phyloP scores from a whole-genome alignment of 2,888 invertebrate genomes.

The Diploptera punctata region DNA sequence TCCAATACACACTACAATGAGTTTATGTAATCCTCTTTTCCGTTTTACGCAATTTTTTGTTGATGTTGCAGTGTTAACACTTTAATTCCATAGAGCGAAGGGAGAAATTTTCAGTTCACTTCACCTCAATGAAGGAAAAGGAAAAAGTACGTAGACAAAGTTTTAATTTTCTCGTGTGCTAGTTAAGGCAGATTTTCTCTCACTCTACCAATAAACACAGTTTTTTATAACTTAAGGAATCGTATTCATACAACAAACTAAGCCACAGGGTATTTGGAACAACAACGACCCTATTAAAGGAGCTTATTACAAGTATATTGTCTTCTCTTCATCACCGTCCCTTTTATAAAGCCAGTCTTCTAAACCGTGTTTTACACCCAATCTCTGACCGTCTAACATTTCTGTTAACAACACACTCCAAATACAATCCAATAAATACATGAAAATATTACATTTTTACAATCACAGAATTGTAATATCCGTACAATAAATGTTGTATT shows the following conservation, averaged over 20 bases:
- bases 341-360: not conserved
- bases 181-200: conserved; percentile 17
- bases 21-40: conserved; percentile 28
- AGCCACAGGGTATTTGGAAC: conserved; percentile 18
- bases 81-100: conserved; percentile 3
- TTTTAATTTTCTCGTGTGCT: conserved; percentile 30
- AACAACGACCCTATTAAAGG: conserved; percentile 27
- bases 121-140: conserved; percentile 28
- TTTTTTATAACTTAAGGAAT: conserved; percentile 1
- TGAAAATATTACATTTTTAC: too few species aligned
- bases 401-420: too few species aligned
- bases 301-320: conserved; percentile 28
- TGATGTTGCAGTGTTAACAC: conserved; percentile 6
- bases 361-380: conserved; percentile 29
- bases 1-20: conserved; percentile 22
- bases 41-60: conserved; percentile 18
- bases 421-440: too few species aligned
- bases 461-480: too few species aligned
- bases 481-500: too few species aligned
- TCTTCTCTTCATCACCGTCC: conserved; percentile 21
- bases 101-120: conserved; percentile 27
- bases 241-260: conserved; percentile 5
- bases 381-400: too few species aligned
- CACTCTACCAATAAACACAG: conserved; percentile 24
- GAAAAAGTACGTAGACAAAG: conserved; percentile 24